These are phyloP conservation scores for Pelobates fuscus DNA, from an alignment of 2,113 vertebrate species.

Conservation along the genomic window DNA sequence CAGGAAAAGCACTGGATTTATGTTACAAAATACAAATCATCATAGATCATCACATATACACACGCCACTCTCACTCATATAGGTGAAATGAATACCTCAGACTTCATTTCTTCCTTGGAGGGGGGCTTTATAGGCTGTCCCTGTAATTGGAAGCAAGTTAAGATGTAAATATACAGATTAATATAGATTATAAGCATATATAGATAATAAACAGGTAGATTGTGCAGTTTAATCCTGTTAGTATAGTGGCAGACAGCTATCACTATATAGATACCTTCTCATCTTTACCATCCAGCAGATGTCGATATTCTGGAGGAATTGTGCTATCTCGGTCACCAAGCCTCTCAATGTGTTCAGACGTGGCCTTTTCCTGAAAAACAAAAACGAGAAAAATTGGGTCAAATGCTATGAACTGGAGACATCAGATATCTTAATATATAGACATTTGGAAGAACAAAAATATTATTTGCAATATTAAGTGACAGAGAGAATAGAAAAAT, in stretches of 20 bases:
- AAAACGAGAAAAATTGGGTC: background rate
- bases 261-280: slow-evolving; percentile 33
- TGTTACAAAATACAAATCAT: no score
- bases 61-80: background rate
- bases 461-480: no score
- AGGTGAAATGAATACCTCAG: slow-evolving; percentile 59
- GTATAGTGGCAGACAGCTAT: background rate
- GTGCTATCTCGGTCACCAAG: slow-evolving; percentile 74
- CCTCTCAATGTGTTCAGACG: slow-evolving; percentile 67
- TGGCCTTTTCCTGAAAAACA: slow-evolving; percentile 66
- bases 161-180: background rate
- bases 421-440: no score
- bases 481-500: no score
- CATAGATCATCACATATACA: background rate
- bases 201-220: no score
- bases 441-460: no score
- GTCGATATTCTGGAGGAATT: slow-evolving; percentile 67
- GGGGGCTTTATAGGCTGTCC: slow-evolving; percentile 56
- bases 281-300: slow-evolving; percentile 64
- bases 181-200: background rate
- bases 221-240: background rate
- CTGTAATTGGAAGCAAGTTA: slow-evolving; percentile 57
- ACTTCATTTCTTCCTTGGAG: slow-evolving; percentile 47
- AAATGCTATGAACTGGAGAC: no score
- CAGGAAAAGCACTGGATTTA: no score